Evolutionary conservation across 2,888 invertebrate species (phyloP).

Genomic region (Acleris sparsana): DNA sequence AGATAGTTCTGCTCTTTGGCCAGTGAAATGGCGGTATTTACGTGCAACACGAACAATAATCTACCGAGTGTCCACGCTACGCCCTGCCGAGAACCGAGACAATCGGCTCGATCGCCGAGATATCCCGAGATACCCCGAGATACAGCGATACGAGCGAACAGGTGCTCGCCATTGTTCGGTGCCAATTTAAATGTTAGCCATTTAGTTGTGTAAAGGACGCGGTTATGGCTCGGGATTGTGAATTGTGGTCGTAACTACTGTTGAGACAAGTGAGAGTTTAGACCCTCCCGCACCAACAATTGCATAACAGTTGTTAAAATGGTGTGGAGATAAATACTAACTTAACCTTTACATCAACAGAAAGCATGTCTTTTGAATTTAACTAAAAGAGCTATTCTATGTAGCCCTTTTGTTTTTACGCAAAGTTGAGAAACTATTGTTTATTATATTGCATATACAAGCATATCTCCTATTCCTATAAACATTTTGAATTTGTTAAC

Average conservation of each 20-base stretch:
- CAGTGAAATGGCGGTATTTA: slow-evolving; percentile 30
- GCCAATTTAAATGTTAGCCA: slow-evolving; percentile 37
- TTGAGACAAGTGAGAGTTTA: slow-evolving; percentile 29
- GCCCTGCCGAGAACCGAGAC: slow-evolving; percentile 39
- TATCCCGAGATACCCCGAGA: slow-evolving; percentile 42
- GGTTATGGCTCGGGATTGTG: slow-evolving; percentile 13
- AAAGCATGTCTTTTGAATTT: no score
- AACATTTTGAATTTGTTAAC: no score
- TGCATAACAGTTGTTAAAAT: slow-evolving; percentile 16
- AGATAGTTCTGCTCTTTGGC: slow-evolving; percentile 19
- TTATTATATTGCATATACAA: no score
- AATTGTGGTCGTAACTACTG: slow-evolving; percentile 11
- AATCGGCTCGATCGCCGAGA: slow-evolving; percentile 50
- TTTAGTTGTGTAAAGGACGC: slow-evolving; percentile 31
- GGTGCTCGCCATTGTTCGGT: slow-evolving; percentile 44
- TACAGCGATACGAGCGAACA: slow-evolving; percentile 47
- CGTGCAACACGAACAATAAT: slow-evolving; percentile 32
- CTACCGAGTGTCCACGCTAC: slow-evolving; percentile 31
- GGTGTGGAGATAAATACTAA: no score
- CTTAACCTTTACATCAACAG: no score
- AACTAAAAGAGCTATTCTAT: no score
- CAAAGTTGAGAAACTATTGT: no score
- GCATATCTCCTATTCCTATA: no score
- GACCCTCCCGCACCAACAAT: slow-evolving; percentile 3
- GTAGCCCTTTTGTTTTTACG: no score